Evolutionary conservation across 2,797 vertebrate species (phyloP), one percentile per base, ranked within the genome.

Genomic region (Yasuhikotakia modesta): DNA sequence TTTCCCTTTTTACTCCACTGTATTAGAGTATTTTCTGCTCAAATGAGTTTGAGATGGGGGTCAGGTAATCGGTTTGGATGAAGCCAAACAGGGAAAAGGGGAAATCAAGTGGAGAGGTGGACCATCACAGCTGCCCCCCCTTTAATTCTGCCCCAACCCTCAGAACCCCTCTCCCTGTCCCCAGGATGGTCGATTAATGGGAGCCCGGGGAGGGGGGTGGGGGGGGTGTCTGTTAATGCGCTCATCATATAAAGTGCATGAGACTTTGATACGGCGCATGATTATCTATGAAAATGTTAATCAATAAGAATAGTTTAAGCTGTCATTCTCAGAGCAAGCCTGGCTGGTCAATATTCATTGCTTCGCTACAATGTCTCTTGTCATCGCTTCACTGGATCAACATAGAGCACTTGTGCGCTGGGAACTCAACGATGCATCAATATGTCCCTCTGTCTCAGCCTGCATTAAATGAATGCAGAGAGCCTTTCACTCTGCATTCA

Each of bases 281-380:
- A 98, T 99, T 96, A 99, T 99, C 97, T 98, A 98, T 98, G 95
- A 97, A 99, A 99, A 99, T 98, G 96, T 97, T 98, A 96, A 99
- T 98, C 97, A 95, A 99, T 99, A 96, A 90, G 94, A 97, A 96
- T 96, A 96, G 95, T 98, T 99, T 97, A 98, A 96, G 94, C 94
- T 96, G 96, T 95, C 94, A 94, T 96, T 77, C 32, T 52, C n/a
- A n/a, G 39, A 79, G 75, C 70, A 19, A 83, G 85, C 90, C 90
- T 87, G 92, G 93, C 93, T 93, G 94, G 94, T 98, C 97, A 96
- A 99, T 99, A 96, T 93, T 96, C 93, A 95, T 95, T 93, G 82
- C 87, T 93, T 85, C 90, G 94, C 96, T 96, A 98, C 96, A 96
- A 98, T 96, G 96, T 96, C 95, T 94, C 95, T 86, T 95, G 95